phyloP scores from a whole-genome alignment of 2,113 vertebrate genomes.

The Zosterops lateralis region DNA sequence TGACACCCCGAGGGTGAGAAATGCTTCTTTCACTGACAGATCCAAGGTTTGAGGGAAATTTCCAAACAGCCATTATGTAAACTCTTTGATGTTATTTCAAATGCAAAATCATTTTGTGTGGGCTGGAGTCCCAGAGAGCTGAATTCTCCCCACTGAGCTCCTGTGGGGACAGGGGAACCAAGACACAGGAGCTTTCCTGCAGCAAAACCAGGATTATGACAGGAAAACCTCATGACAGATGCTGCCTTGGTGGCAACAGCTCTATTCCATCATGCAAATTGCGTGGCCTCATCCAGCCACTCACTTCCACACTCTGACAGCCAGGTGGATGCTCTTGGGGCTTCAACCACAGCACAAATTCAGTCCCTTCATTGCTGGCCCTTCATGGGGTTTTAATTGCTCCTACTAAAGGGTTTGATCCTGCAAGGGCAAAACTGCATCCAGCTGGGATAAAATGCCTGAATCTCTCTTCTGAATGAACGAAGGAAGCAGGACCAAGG shows the following conservation, averaged over 20 bases:
- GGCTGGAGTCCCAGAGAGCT: neutral
- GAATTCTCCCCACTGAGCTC: neutral
- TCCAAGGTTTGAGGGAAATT: neutral
- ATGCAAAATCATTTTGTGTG: accelerated
- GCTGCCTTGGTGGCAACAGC: neutral
- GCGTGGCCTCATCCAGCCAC: neutral
- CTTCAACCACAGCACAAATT: neutral
- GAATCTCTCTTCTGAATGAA: neutral
- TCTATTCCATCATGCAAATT: neutral
- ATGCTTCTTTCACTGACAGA: neutral
- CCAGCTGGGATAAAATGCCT: neutral
- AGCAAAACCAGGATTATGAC: neutral
- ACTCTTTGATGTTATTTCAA: neutral
- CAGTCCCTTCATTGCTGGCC: neutral
- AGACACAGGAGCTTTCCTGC: neutral
- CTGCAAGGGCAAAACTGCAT: neutral
- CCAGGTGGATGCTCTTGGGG: neutral
- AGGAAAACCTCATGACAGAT: neutral
- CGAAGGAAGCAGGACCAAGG: neutral
- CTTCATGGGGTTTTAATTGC: neutral
- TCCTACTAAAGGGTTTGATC: neutral
- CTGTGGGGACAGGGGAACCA: accelerated
- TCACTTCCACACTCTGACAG: neutral
- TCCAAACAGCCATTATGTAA: neutral
- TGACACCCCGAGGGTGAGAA: neutral